Evolutionary conservation across 2,888 invertebrate genomes (phyloP).

Genomic region (Eupithecia insigniata): DNA sequence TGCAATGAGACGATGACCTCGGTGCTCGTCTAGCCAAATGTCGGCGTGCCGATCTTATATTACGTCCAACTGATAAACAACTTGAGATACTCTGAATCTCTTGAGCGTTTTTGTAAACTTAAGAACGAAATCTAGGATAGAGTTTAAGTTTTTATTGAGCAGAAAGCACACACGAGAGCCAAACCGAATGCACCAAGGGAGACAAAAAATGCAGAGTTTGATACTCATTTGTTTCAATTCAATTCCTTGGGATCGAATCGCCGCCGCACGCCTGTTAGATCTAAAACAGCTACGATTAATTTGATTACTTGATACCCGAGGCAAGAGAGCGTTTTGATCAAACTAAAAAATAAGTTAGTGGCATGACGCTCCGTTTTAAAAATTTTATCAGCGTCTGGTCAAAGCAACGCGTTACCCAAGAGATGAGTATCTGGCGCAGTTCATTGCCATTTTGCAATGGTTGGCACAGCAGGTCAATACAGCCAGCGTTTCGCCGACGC

Average conservation of each 20-base stretch:
- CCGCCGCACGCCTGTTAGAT: background rate
- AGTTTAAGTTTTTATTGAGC: background rate
- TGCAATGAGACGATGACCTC: constrained; percentile 74
- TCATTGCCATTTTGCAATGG: too few relatives aligned
- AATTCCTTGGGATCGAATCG: background rate
- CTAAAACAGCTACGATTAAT: background rate
- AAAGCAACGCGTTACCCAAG: too few relatives aligned
- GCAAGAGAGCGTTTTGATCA: background rate
- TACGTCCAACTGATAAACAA: constrained; percentile 64
- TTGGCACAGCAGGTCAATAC: background rate
- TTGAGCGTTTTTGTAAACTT: background rate
- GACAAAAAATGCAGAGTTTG: background rate
- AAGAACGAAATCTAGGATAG: background rate
- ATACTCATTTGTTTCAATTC: background rate
- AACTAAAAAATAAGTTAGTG: background rate
- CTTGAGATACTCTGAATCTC: constrained; percentile 29
- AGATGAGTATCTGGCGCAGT: background rate
- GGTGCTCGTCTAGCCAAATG: constrained; percentile 78
- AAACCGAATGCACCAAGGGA: background rate
- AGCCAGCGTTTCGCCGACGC: background rate
- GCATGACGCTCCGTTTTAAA: background rate
- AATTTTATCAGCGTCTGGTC: too few relatives aligned
- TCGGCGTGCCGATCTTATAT: constrained; percentile 66
- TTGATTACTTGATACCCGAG: too few relatives aligned
- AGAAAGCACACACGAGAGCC: background rate